A percentile compares a stretch with the other conserved stretches of the same genome.
These are phyloP conservation scores for Argyra leucocephala DNA, from an alignment of 2,888 invertebrate species.

Conservation along the genomic window DNA sequence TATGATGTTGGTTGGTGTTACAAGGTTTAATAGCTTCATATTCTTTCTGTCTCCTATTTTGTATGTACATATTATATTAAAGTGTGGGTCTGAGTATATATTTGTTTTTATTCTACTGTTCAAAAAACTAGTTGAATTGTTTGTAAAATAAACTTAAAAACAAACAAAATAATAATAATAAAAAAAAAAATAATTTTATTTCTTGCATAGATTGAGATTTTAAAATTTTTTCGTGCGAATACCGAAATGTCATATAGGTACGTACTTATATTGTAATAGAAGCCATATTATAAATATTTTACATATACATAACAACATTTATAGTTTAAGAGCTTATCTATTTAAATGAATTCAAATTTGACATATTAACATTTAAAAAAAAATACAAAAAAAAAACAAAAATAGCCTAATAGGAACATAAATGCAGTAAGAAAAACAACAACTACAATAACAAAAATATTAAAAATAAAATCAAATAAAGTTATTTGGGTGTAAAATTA, in stretches of 20 bases:
- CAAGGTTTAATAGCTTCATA: background rate
- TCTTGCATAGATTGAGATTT: background rate
- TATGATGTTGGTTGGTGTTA: background rate
- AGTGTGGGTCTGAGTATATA: background rate
- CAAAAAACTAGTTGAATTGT: no score
- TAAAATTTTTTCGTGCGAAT: background rate
- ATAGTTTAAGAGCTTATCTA: background rate
- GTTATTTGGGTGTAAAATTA: conserved; percentile 6
- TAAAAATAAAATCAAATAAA: background rate
- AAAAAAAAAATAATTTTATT: background rate
- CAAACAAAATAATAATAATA: background rate
- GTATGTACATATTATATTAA: background rate
- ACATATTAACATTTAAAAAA: background rate
- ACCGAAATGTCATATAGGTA: background rate
- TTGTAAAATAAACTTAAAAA: background rate
- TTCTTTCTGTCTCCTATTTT: background rate
- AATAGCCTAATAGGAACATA: background rate
- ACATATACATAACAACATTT: background rate
- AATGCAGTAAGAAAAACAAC: background rate
- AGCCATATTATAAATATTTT: background rate
- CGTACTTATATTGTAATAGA: background rate
- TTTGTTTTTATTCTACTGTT: background rate
- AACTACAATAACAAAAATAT: no score
- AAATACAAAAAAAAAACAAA: no score
- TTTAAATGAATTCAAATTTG: background rate